These are phyloP conservation scores for Cyprinodon variegatus DNA, from an alignment of 2,113 vertebrate species.

Conservation along the genomic window DNA sequence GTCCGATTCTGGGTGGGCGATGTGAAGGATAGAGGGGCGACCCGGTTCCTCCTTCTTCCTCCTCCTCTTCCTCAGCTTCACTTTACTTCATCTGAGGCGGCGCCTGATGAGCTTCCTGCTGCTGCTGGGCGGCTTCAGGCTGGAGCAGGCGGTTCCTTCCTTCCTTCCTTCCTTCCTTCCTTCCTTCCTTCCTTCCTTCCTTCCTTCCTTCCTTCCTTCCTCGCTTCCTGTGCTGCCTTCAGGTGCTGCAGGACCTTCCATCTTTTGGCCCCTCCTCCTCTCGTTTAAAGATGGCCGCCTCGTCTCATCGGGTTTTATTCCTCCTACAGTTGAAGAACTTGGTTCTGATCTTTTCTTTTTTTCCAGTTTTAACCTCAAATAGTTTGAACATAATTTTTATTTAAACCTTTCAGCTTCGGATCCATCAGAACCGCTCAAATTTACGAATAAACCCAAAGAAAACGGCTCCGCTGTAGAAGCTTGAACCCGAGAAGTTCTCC, in stretches of 20 bases:
- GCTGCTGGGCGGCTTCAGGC: constrained; percentile 1
- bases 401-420: neutral
- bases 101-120: neutral
- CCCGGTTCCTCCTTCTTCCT: neutral
- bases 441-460: no score
- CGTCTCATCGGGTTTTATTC: neutral
- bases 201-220: no score
- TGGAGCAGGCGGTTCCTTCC: neutral
- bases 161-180: neutral
- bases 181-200: neutral
- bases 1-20: neutral
- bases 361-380: neutral
- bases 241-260: neutral
- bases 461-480: no score
- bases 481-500: no score
- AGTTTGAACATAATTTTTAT: neutral
- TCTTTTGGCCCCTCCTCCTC: neutral
- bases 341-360: neutral
- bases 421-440: no score
- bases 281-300: neutral
- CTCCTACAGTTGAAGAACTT: neutral
- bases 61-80: neutral
- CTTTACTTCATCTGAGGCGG: neutral
- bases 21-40: neutral
- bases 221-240: neutral